Conservation (phyloP, 2,113 vertebrate species). For the Apaloderma vittatum region DNA sequence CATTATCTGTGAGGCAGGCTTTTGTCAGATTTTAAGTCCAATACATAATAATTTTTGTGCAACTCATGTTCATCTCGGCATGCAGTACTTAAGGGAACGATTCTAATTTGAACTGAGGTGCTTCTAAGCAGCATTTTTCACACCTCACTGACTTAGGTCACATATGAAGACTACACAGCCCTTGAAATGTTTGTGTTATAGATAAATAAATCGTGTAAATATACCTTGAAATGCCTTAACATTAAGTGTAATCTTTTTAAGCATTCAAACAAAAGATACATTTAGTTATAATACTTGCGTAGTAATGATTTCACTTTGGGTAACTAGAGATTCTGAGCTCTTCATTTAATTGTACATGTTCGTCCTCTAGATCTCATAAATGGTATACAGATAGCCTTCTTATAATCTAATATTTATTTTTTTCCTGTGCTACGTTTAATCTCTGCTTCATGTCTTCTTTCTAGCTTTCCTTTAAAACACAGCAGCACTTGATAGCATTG, state of each 20-base stretch:
- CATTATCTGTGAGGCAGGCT: neutral
- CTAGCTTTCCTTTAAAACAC: neutral
- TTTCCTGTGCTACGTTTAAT: neutral
- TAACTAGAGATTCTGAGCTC: neutral
- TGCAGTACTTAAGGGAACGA: neutral
- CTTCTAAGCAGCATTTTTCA: neutral
- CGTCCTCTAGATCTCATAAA: neutral
- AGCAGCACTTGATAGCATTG: neutral
- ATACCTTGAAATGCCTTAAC: neutral
- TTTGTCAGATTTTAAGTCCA: neutral
- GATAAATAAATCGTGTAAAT: neutral
- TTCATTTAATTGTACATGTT: neutral
- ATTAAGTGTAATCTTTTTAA: neutral
- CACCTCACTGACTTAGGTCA: neutral
- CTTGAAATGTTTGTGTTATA: neutral
- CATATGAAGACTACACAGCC: neutral
- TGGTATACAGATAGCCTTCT: neutral
- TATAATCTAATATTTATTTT: neutral
- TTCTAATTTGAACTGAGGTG: neutral
- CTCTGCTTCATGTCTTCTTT: neutral
- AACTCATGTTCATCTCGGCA: neutral
- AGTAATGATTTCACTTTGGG: neutral
- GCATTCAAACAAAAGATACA: neutral
- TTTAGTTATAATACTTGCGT: neutral
- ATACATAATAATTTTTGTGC: neutral